Evolutionary conservation across 2,113 vertebrate genomes (phyloP).

Genomic region (Sterna hirundo): DNA sequence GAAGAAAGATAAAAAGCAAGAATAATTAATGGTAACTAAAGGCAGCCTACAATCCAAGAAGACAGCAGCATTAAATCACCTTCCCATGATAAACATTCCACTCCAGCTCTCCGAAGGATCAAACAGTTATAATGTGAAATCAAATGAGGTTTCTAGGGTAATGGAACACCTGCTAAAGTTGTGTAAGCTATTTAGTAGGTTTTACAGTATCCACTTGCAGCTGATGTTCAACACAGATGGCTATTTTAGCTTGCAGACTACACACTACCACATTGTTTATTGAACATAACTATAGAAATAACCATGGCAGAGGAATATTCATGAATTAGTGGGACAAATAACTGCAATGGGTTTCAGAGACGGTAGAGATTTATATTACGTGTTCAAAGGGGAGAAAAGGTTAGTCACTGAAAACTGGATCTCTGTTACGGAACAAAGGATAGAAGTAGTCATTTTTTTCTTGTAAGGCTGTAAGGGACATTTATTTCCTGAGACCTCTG

Average conservation of each 20-base stretch:
- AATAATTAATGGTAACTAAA: slow-evolving; percentile 68
- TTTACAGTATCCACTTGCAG: slow-evolving; percentile 68
- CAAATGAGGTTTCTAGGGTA: slow-evolving; percentile 71
- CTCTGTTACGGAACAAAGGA: slow-evolving; percentile 58
- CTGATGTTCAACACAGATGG: slow-evolving; percentile 64
- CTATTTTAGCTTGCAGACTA: slow-evolving; percentile 59
- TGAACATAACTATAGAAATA: slow-evolving; percentile 67
- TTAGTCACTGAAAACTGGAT: slow-evolving; percentile 54
- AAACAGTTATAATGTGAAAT: slow-evolving; percentile 74
- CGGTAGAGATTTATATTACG: neutral
- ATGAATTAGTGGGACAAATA: slow-evolving; percentile 54
- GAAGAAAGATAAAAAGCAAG: slow-evolving; percentile 17
- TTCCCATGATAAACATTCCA: slow-evolving; percentile 77
- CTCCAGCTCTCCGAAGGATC: slow-evolving; percentile 70
- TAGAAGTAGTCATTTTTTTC: slow-evolving; percentile 61
- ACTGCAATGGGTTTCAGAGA: slow-evolving; percentile 47
- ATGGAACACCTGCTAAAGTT: slow-evolving; percentile 70
- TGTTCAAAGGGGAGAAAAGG: slow-evolving; percentile 33
- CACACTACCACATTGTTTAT: slow-evolving; percentile 58
- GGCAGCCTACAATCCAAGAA: slow-evolving; percentile 59
- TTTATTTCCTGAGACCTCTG: slow-evolving; percentile 66
- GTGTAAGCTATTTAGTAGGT: slow-evolving; percentile 59
- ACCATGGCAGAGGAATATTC: slow-evolving; percentile 57
- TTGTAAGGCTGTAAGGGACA: slow-evolving; percentile 64
- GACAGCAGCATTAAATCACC: slow-evolving; percentile 69